phyloP scores from a whole-genome alignment of 2,113 vertebrate species.

The Seriola quinqueradiata region DNA sequence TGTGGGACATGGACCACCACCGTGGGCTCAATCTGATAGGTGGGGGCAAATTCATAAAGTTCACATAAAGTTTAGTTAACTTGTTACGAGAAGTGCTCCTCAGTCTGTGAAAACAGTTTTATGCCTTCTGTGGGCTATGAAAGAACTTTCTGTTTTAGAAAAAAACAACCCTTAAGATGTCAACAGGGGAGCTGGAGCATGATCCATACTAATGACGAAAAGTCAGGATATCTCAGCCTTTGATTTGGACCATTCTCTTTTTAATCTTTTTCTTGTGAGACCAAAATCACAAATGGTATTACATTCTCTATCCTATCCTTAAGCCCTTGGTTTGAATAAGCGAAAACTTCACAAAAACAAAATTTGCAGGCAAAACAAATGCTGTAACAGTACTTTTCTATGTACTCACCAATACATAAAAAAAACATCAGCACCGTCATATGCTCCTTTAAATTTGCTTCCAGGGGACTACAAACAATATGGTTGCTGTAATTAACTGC shows the following conservation, averaged over 20 bases:
- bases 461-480: neutral
- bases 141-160: neutral
- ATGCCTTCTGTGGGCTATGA: neutral
- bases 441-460: constrained; percentile 18
- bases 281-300: no score
- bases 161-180: neutral
- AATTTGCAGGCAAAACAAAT: neutral
- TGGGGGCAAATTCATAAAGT: constrained; percentile 55
- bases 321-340: neutral
- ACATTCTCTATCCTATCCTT: neutral
- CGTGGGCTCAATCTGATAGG: constrained; percentile 86
- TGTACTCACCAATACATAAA: neutral
- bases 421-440: neutral
- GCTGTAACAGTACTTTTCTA: neutral
- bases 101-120: neutral
- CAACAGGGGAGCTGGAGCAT: neutral
- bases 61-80: neutral
- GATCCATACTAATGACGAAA: neutral
- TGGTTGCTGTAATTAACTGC: constrained; percentile 11
- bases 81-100: neutral
- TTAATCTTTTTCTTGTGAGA: neutral
- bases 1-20: constrained; percentile 86
- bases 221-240: neutral
- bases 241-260: neutral
- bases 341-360: neutral